Evolutionary conservation across 2,797 vertebrate species (phyloP).

Genomic region (Clarias platycephalus): DNA sequence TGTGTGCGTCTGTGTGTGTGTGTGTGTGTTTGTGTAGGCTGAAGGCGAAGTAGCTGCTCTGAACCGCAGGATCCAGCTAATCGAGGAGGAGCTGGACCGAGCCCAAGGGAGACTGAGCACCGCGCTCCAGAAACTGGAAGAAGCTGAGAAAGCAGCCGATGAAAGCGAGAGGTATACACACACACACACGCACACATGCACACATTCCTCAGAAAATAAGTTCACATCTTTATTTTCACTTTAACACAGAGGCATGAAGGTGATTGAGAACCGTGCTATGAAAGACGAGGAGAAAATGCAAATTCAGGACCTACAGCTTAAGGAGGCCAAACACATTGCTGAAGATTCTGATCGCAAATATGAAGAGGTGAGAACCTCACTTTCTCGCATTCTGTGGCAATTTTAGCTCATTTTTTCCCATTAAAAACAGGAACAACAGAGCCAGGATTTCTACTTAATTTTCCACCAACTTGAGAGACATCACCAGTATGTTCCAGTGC

Average conservation of each 20-base stretch:
- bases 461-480: background rate
- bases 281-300: constrained; percentile 99
- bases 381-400: too few relatives aligned
- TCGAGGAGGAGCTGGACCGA: constrained; percentile 96
- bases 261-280: constrained; percentile 96
- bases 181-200: background rate
- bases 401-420: background rate
- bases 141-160: constrained; percentile 92
- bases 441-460: background rate
- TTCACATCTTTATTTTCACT: background rate
- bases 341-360: constrained; percentile 97
- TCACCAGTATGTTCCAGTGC: background rate
- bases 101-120: constrained; percentile 93
- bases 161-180: constrained; percentile 88
- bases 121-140: constrained; percentile 93
- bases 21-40: constrained; percentile 73
- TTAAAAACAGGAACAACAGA: constrained; percentile 5
- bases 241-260: constrained; percentile 90
- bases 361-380: constrained; percentile 81
- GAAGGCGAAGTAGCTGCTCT: constrained; percentile 92
- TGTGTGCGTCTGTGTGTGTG: constrained; percentile 27
- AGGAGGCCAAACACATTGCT: constrained; percentile 94
- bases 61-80: constrained; percentile 96
- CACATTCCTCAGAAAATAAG: background rate
- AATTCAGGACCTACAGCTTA: constrained; percentile 94